Conservation (phyloP, 2,113 vertebrate genomes). For the Ifrita kowaldi region DNA sequence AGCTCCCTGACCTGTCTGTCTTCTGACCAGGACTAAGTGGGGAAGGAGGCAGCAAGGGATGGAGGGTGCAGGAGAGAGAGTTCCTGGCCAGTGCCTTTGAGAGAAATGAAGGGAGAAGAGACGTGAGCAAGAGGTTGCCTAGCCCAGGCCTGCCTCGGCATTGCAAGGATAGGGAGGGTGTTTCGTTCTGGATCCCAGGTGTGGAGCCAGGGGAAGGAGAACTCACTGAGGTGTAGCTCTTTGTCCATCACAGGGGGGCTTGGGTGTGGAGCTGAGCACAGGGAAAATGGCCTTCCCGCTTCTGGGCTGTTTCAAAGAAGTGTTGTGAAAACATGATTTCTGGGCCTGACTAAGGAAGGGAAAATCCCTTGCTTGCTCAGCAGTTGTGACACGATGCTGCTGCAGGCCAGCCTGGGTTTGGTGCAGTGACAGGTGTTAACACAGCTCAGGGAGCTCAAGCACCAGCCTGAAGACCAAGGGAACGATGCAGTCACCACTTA, state of each 20-base stretch:
- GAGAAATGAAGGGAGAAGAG: neutral
- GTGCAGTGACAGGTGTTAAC: neutral
- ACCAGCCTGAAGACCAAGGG: neutral
- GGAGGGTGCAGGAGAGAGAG: neutral
- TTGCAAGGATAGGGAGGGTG: neutral
- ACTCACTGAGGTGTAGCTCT: neutral
- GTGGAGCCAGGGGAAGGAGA: neutral
- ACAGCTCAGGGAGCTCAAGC: neutral
- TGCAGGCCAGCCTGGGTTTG: neutral
- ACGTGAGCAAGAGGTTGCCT: neutral
- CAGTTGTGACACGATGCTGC: neutral
- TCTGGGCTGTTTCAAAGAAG: neutral
- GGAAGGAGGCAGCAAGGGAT: neutral
- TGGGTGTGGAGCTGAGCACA: neutral
- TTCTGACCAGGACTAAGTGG: neutral
- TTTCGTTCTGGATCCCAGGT: neutral
- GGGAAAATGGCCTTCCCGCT: neutral
- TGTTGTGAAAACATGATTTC: neutral
- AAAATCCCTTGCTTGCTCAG: neutral
- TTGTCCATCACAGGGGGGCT: neutral
- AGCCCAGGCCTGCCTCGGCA: neutral
- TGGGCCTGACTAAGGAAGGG: neutral
- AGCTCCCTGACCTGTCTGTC: neutral
- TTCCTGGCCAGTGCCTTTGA: neutral
- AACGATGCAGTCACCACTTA: neutral